Conservation (phyloP, 2,888 invertebrate species). For the Tortricodes alternella region DNA sequence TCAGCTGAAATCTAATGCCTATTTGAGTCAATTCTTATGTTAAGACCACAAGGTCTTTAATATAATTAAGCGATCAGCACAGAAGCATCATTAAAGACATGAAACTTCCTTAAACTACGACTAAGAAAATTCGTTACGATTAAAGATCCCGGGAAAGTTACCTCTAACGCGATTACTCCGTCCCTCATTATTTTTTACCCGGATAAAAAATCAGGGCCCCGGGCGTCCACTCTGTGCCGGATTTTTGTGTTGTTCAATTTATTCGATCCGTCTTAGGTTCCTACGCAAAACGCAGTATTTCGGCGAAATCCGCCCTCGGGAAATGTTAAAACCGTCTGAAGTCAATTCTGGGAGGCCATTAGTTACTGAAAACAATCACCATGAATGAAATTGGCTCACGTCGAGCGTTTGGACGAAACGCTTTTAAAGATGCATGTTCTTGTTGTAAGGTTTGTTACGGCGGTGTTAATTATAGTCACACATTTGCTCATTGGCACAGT, state of each 20-base stretch:
- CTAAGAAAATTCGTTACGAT: not conserved
- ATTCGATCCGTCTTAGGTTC: slow-evolving; percentile 34
- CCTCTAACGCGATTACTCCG: slow-evolving; percentile 1
- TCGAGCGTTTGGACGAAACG: not conserved
- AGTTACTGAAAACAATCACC: slow-evolving; percentile 39
- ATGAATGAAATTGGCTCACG: slow-evolving; percentile 25
- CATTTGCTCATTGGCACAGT: no score
- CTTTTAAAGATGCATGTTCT: no score
- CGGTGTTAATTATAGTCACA: no score
- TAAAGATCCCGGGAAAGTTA: not conserved
- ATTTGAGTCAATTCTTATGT: no score
- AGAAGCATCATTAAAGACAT: not conserved
- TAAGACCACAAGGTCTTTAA: not conserved
- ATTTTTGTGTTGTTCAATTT: slow-evolving; percentile 35
- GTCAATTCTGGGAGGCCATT: slow-evolving; percentile 36
- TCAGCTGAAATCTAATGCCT: no score
- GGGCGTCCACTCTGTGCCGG: not conserved
- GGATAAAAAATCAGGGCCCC: slow-evolving; percentile 5
- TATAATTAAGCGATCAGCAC: not conserved
- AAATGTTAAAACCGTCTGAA: slow-evolving; percentile 36
- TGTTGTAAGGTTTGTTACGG: no score
- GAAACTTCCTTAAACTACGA: not conserved
- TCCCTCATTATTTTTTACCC: slow-evolving; percentile 14
- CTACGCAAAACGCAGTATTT: slow-evolving; percentile 34
- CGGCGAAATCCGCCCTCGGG: slow-evolving; percentile 35